These are phyloP conservation scores for Bufotes viridis DNA, from an alignment of 2,797 vertebrate genomes.

Conservation along the genomic window DNA sequence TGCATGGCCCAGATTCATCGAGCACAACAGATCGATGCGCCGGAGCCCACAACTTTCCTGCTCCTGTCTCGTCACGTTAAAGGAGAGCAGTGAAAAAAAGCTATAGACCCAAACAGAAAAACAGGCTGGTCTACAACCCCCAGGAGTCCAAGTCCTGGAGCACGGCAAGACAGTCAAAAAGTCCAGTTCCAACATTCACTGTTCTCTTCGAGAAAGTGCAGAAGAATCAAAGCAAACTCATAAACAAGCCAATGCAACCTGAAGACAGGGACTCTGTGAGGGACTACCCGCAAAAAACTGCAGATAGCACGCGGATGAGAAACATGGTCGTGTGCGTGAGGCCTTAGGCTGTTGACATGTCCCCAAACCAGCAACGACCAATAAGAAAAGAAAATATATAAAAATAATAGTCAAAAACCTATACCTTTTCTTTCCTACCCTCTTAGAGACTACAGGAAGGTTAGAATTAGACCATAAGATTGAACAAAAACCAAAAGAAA, in stretches of 20 bases:
- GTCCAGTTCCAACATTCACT: neutral
- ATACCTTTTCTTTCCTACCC: neutral
- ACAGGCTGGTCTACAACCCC: neutral
- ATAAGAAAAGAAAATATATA: neutral
- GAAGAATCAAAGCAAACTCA: neutral
- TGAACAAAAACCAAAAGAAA: neutral
- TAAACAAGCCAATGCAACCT: too few relatives aligned
- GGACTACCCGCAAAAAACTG: too few relatives aligned
- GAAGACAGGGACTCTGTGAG: too few relatives aligned
- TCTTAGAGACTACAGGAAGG: neutral
- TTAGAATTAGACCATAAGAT: neutral
- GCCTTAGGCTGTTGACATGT: too few relatives aligned
- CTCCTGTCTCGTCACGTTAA: slow-evolving; percentile 11
- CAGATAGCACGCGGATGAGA: too few relatives aligned
- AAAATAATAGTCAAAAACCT: neutral
- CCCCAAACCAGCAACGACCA: too few relatives aligned
- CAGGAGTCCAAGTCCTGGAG: neutral
- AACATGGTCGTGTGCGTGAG: too few relatives aligned
- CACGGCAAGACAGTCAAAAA: neutral
- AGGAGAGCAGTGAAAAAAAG: neutral
- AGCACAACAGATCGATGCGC: neutral
- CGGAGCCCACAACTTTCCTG: too few relatives aligned
- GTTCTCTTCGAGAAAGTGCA: neutral
- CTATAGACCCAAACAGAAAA: too few relatives aligned
- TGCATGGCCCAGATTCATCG: neutral